These are phyloP conservation scores for Perizoma flavofasciatum DNA, from an alignment of 2,888 invertebrate genomes.

Conservation along the genomic window DNA sequence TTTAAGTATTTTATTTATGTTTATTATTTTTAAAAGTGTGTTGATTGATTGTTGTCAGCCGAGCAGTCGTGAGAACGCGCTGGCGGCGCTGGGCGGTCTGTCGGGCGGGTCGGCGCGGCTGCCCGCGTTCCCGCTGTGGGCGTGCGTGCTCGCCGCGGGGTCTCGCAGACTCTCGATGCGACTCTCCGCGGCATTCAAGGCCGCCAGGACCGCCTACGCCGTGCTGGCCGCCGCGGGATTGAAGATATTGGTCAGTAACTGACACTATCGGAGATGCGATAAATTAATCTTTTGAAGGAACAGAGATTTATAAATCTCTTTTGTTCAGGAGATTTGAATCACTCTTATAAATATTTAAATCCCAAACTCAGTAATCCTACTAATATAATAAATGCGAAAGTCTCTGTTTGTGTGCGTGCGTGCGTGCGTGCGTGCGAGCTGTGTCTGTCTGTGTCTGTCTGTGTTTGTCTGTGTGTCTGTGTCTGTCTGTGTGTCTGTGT, in stretches of 20 bases:
- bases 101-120: conserved; percentile 84
- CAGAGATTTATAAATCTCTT: no score
- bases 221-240: conserved; percentile 87
- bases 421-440: no score
- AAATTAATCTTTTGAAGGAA: no score
- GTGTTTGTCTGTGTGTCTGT: no score
- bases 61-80: conserved; percentile 81
- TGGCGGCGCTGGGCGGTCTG: conserved; percentile 85
- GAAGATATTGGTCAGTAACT: conserved; percentile 82
- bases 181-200: conserved; percentile 87
- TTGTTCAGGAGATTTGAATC: no score
- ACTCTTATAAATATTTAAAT: no score
- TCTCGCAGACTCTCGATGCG: conserved; percentile 88
- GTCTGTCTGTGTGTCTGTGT: no score
- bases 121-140: conserved; percentile 93
- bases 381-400: no score
- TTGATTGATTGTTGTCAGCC: conserved; percentile 57
- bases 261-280: background rate
- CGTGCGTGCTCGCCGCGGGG: conserved; percentile 89
- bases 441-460: no score
- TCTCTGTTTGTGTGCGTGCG: background rate
- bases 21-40: conserved; percentile 43
- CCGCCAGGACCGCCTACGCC: conserved; percentile 58
- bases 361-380: no score
- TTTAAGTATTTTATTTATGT: no score